These are phyloP conservation scores for Psittacula echo DNA, from an alignment of 2,797 vertebrate species.

Conservation along the genomic window DNA sequence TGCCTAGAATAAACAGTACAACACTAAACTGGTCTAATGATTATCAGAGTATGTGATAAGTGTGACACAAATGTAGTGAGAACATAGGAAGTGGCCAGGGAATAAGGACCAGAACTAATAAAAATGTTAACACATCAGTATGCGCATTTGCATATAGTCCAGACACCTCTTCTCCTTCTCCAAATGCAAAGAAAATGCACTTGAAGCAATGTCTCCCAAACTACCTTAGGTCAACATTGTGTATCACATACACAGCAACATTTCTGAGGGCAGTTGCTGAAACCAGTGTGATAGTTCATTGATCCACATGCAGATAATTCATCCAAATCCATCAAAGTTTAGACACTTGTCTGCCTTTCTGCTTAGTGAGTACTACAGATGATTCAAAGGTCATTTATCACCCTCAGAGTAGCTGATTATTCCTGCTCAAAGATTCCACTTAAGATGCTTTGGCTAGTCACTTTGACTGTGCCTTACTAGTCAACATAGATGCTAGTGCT, in stretches of 20 bases:
- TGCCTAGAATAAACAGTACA: too few species aligned
- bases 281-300: background rate
- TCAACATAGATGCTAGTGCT: background rate
- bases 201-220: background rate
- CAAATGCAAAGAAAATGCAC: background rate
- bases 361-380: background rate
- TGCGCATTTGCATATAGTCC: background rate
- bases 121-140: background rate
- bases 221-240: background rate
- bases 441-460: background rate
- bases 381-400: background rate
- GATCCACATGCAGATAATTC: background rate
- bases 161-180: conserved; percentile 24
- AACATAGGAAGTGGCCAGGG: background rate
- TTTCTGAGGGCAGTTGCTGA: background rate
- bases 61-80: background rate
- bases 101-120: background rate
- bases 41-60: background rate
- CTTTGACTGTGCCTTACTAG: background rate
- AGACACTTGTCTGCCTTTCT: background rate
- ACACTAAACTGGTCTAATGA: background rate
- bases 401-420: background rate
- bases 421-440: background rate
- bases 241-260: background rate
- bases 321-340: background rate